Conservation (phyloP, 1,140 invertebrate species). For the Heliconius hermathena region DNA sequence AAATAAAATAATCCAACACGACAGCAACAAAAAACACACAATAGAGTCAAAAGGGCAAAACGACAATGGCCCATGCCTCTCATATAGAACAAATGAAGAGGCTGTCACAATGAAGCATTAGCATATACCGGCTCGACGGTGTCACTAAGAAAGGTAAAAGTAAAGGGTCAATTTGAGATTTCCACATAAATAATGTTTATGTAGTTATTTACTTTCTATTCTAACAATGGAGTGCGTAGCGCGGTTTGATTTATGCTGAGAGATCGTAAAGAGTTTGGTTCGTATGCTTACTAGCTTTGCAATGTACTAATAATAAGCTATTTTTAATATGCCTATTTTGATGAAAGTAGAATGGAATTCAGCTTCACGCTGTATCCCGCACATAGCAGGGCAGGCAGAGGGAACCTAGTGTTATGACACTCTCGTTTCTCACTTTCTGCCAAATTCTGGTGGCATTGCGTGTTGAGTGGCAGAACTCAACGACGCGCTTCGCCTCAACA, state of each 20-base stretch:
- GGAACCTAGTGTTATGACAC: too few relatives aligned
- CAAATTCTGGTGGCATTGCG: too few relatives aligned
- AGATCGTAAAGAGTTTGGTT: not conserved
- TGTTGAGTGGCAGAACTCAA: too few relatives aligned
- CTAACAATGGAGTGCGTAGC: conserved; percentile 32
- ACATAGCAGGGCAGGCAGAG: too few relatives aligned
- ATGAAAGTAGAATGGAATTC: not conserved
- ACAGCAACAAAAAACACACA: conserved; percentile 76
- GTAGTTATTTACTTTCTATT: conserved; percentile 47
- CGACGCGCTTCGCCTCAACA: too few relatives aligned
- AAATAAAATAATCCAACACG: conserved; percentile 76
- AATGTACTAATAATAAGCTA: not conserved
- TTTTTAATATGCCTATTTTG: not conserved
- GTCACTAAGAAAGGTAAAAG: conserved; percentile 51
- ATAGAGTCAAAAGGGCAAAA: conserved; percentile 77
- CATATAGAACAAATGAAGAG: conserved; percentile 73
- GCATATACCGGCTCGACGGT: conserved; percentile 65
- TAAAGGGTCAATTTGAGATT: conserved; percentile 61
- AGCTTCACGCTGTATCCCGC: too few relatives aligned
- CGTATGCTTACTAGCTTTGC: not conserved
- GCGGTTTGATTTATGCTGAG: conserved; percentile 15
- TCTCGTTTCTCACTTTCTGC: too few relatives aligned
- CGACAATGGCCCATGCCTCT: conserved; percentile 61
- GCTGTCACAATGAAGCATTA: conserved; percentile 72
- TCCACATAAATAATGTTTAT: conserved; percentile 54